A percentile compares a stretch with the other conserved stretches of the same genome.
phyloP scores from a whole-genome alignment of 2,797 vertebrate species.

The Graptemys geographica region DNA sequence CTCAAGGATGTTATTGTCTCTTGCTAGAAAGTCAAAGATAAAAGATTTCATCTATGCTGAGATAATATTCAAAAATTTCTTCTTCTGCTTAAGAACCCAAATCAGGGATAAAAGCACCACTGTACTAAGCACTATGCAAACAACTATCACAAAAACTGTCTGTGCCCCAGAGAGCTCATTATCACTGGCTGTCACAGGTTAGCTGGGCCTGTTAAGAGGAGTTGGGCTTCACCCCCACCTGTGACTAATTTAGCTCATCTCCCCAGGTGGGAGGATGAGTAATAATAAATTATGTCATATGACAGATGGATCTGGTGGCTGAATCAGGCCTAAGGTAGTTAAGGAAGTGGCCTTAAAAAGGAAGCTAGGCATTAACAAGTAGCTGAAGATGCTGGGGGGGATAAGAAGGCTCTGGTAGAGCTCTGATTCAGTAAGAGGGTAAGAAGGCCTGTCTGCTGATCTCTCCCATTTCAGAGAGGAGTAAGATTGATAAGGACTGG shows the following conservation, averaged over 20 bases:
- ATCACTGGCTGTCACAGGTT: neutral
- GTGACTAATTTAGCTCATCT: neutral
- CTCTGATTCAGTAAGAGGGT: no score
- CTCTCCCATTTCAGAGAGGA: no score
- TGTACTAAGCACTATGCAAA: neutral
- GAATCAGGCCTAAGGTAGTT: neutral
- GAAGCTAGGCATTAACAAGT: neutral
- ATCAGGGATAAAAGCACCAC: neutral
- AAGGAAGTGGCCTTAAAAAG: neutral
- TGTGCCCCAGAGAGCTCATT: neutral
- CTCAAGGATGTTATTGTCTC: neutral
- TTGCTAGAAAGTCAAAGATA: neutral
- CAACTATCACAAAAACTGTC: neutral
- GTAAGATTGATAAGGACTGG: no score
- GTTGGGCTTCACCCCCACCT: neutral
- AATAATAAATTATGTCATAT: neutral
- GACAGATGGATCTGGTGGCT: neutral
- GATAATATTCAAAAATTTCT: neutral
- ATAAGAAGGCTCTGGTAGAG: neutral
- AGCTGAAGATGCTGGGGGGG: no score
- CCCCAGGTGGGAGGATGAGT: neutral
- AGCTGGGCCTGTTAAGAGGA: neutral
- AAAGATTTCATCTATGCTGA: neutral
- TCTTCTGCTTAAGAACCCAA: neutral
- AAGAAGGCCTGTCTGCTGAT: no score